Base-by-base conservation (phyloP, 2,113 vertebrate species). In the Salminus brasiliensis region DNA sequence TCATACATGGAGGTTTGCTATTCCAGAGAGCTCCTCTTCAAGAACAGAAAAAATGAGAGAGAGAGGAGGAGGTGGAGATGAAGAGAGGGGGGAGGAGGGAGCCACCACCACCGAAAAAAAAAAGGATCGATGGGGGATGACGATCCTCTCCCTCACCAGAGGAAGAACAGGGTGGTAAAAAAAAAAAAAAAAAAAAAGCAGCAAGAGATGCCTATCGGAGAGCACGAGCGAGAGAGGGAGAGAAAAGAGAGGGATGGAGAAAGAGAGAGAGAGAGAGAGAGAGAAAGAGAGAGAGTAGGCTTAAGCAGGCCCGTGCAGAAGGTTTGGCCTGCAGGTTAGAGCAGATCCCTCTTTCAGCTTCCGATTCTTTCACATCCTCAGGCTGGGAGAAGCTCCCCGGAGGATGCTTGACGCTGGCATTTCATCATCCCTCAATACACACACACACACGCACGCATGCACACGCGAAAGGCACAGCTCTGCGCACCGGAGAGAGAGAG, bases 1-100 rank as follows among this genome's bases (percentile, higher is more conserved):
- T 96, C 95, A 93, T 95, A 96, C 95, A 96, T 95, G 95, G 94
- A 93, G 94, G 90, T 93, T 89, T 92, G 87, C 88, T 90, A 91
- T 92, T 93, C 92, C 93, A 91, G 86, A 79, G 69, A 91, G 88
- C 87, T 89, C 93, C 88, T 91, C 89, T 93, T 80, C 76, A 84
- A 76, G 79, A 86, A 84, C 74, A 78, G 78, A 83, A 60, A 80
- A 81, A 82, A 79, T 81, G 32, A 78, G 25, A 65, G 62, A 73
- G 43, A 55, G 59, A 34, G 84, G 66, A 71, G 78, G 71, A 83
- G 68, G 80, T 63, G 77, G 76, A 72, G 72, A 49, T 41, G 72
- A 30, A 69, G 72, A 75, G 60, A 72, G 63, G 74, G 68, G 68
- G 65, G 80, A 52, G 55, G 65, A 62, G 49, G 74, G 63, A 80